Base-by-base conservation (phyloP, 2,797 vertebrate genomes). In the Sparus aurata region DNA sequence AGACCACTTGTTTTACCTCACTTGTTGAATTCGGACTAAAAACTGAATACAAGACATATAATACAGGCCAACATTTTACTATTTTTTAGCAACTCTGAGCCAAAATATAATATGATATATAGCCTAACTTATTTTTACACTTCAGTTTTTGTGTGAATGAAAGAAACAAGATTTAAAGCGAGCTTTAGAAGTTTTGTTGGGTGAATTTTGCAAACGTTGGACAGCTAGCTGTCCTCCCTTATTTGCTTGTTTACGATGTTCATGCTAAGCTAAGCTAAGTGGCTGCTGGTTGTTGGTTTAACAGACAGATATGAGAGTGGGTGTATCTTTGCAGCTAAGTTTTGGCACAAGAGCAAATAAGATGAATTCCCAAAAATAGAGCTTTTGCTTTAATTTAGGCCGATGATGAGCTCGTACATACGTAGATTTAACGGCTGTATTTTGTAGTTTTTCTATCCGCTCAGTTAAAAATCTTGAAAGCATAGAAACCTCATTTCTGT, bases 201-300 rank as follows among this genome's bases (percentile, higher is more conserved):
- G 12, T 43, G 34, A 46, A 27, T 61, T 22, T 22, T 47, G 15
- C 38, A 16, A 3, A 47, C 34, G 10, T 10, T 30, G 43, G 25
- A 23, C 7, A 17, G 34, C 15, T 43, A 27, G 18, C 45, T 1
- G 30, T 17, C 54, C n/a, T 12, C 15, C 16, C 13, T 58, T 43
- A 1, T 58, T 9, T 52, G 5, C 3, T 58, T 43, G 2, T 58
- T 9, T 52, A 5, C 3, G 22, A 52, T n/a, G 20, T 59, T 65
- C 34, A 59, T 16, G 30, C 66, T 46, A 64, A 64, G 58, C 64
- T 53, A 76, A 69, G 58, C 41, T 69, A 76, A 41, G 0, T 46
- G 4, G 17, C 23, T 62, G 20, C 9, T 23, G 15, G 13, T 52
- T 38, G 34, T 11, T 16, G 49, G 7, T 55, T 45, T 20, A 27